A percentile compares a stretch with the other conserved stretches of the same genome.
These are phyloP conservation scores for Lethenteron reissneri DNA, from an alignment of 2,113 vertebrate species.

Conservation along the genomic window DNA sequence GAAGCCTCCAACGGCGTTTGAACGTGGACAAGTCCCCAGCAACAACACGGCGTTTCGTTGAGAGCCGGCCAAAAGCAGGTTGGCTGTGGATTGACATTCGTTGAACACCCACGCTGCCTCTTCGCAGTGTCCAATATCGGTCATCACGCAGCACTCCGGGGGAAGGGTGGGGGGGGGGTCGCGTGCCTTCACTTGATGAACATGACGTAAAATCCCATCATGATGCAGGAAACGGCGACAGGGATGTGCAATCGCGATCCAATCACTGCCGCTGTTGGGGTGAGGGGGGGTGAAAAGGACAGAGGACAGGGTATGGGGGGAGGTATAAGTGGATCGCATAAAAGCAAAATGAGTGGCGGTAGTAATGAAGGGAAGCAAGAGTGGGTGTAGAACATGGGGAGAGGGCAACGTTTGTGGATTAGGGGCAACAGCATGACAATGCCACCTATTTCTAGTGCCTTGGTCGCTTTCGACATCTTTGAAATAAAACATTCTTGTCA, in stretches of 20 bases:
- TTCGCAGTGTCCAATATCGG: too few species aligned
- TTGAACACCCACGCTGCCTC: too few species aligned
- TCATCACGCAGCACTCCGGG: too few species aligned
- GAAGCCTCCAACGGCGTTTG: too few species aligned
- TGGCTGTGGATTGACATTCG: too few species aligned
- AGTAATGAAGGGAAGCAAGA: not conserved
- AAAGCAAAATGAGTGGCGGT: not conserved
- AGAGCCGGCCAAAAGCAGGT: too few species aligned
- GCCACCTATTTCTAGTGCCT: not conserved
- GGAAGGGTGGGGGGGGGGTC: too few species aligned
- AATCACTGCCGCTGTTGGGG: slow-evolving; percentile 46
- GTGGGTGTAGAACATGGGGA: not conserved
- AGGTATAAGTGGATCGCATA: not conserved
- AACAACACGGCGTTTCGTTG: too few species aligned
- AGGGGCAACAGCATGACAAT: not conserved
- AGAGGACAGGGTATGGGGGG: slow-evolving; percentile 7
- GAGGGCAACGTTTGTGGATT: not conserved
- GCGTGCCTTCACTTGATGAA: slow-evolving; percentile 46
- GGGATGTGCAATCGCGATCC: slow-evolving; percentile 57
- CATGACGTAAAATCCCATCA: slow-evolving; percentile 61
- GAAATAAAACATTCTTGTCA: too few species aligned
- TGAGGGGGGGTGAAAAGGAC: slow-evolving; percentile 2
- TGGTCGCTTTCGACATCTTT: too few species aligned
- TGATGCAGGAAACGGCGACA: slow-evolving; percentile 45
- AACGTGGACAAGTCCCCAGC: too few species aligned